Evolutionary conservation across 2,888 invertebrate species (phyloP).

Genomic region (Acronicta aceris): DNA sequence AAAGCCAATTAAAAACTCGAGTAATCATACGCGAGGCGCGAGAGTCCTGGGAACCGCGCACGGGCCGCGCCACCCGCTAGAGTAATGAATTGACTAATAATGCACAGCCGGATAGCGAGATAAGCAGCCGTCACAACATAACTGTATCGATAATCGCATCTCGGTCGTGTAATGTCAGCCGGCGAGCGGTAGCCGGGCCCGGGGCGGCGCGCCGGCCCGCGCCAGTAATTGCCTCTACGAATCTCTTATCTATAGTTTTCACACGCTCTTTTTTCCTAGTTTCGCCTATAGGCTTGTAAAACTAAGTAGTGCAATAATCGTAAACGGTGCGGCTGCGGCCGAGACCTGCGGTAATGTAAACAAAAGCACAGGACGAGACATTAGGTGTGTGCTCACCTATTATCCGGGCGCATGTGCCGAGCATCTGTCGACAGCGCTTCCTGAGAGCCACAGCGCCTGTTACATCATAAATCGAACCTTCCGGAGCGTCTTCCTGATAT

Average conservation of each 20-base stretch:
- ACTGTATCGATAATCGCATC: slow-evolving; percentile 85
- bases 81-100: slow-evolving; percentile 73
- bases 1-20: slow-evolving; percentile 73
- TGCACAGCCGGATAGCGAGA: slow-evolving; percentile 73
- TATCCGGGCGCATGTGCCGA: slow-evolving; percentile 79
- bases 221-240: slow-evolving; percentile 76
- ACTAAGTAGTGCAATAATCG: slow-evolving; percentile 72
- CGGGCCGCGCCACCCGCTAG: slow-evolving; percentile 56
- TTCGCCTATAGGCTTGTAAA: slow-evolving; percentile 65
- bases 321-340: slow-evolving; percentile 63
- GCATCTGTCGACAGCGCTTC: slow-evolving; percentile 87
- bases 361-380: slow-evolving; percentile 75
- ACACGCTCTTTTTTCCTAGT: slow-evolving; percentile 76
- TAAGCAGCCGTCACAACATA: slow-evolving; percentile 83
- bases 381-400: slow-evolving; percentile 79
- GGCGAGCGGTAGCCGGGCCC: slow-evolving; percentile 75
- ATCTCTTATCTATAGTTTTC: slow-evolving; percentile 80
- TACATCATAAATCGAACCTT: slow-evolving; percentile 87
- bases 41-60: slow-evolving; percentile 67
- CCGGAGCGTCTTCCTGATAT: slow-evolving; percentile 84
- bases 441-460: slow-evolving; percentile 78
- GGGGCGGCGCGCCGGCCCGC: slow-evolving; percentile 68
- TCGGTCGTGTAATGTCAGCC: slow-evolving; percentile 77
- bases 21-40: slow-evolving; percentile 62
- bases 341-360: slow-evolving; percentile 61